These are phyloP conservation scores for Axea sp. DNA, from an alignment of 2,888 invertebrate genomes.

Conservation along the genomic window DNA sequence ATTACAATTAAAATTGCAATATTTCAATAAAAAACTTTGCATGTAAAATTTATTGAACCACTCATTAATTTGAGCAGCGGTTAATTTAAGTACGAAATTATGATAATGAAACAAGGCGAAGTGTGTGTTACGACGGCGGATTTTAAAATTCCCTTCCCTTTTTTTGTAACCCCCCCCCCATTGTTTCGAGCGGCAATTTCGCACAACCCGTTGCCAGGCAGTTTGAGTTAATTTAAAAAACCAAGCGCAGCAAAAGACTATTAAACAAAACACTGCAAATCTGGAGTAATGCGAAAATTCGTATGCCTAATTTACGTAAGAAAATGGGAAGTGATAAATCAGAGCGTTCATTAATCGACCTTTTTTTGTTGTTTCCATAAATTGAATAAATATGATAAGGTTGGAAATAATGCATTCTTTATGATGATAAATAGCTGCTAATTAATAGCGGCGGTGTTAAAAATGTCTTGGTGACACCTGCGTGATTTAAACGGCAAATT, in stretches of 20 bases:
- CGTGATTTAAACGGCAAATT: slow-evolving; percentile 51
- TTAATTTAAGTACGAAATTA: slow-evolving; percentile 39
- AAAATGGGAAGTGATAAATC: slow-evolving; percentile 27
- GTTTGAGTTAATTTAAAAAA: slow-evolving; percentile 32
- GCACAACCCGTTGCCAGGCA: slow-evolving; percentile 29
- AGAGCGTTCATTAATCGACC: too few species aligned
- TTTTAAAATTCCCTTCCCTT: too few species aligned
- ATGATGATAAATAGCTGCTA: slow-evolving; percentile 49
- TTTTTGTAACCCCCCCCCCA: too few species aligned
- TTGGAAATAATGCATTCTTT: slow-evolving; percentile 39
- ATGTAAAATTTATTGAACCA: slow-evolving; percentile 13
- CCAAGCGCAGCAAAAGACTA: slow-evolving; percentile 1
- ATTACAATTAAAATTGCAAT: too few species aligned
- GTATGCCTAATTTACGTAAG: slow-evolving; percentile 26
- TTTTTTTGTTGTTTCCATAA: slow-evolving; percentile 22
- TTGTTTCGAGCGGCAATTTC: slow-evolving; percentile 36
- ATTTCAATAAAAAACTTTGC: background rate
- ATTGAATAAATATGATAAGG: slow-evolving; percentile 29
- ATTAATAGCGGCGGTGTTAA: slow-evolving; percentile 32
- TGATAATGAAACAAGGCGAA: slow-evolving; percentile 30
- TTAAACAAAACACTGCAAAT: slow-evolving; percentile 18
- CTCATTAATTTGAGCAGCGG: slow-evolving; percentile 14
- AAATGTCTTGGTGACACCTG: slow-evolving; percentile 51
- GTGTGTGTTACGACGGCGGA: too few species aligned
- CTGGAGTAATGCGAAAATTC: slow-evolving; percentile 13